A percentile compares a stretch with the other conserved stretches of the same genome.
Conservation (phyloP, 2,113 vertebrate genomes). For the Aegotheles bennettii region DNA sequence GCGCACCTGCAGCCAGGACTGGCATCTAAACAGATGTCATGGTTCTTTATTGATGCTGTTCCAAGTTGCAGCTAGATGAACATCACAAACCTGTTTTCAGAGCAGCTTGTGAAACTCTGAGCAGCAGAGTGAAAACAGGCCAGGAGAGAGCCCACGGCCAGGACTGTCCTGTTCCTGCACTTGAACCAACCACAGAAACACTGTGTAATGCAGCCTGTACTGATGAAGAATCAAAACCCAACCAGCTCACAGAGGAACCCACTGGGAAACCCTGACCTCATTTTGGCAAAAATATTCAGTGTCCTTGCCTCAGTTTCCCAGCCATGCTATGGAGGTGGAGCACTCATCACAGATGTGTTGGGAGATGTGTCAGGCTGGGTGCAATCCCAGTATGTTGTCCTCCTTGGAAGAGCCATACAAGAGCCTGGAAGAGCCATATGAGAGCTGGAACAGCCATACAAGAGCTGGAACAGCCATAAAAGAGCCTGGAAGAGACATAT, state of each 20-base stretch:
- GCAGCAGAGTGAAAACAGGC: neutral
- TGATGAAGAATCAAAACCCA: neutral
- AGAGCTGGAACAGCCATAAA: too few species aligned
- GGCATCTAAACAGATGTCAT: too few species aligned
- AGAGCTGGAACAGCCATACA: neutral
- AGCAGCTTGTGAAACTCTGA: neutral
- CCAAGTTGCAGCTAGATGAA: too few species aligned
- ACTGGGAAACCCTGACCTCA: neutral
- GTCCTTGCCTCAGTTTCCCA: neutral
- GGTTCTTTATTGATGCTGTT: too few species aligned
- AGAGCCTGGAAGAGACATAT: too few species aligned
- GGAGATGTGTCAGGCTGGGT: neutral
- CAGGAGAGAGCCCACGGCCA: neutral
- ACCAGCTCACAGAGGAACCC: neutral
- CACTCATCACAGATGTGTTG: neutral
- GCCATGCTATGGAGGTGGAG: rapidly evolving
- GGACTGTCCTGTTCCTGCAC: neutral
- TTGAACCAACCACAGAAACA: neutral
- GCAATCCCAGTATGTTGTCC: rapidly evolving
- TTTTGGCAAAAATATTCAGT: neutral
- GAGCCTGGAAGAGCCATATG: too few species aligned
- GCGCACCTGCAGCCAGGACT: neutral
- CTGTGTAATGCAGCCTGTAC: neutral
- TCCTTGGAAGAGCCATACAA: neutral
- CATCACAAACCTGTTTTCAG: too few species aligned